These are phyloP conservation scores for Sphenopsis melanotis DNA, from an alignment of 2,797 vertebrate genomes.

Conservation along the genomic window DNA sequence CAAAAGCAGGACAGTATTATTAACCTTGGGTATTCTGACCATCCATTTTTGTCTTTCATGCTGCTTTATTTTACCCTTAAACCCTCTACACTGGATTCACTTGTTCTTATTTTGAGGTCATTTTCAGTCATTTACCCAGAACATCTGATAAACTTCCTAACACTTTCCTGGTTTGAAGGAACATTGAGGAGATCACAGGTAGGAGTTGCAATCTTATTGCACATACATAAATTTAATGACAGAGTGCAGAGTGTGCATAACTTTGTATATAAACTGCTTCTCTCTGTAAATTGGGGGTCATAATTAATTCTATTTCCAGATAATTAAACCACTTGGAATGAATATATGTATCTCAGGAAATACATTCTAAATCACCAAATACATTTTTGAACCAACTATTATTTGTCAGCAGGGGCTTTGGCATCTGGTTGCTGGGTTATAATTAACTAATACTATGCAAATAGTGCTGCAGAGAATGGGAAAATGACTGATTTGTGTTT, in stretches of 20 bases:
- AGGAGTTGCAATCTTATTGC: background rate
- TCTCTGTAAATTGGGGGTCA: background rate
- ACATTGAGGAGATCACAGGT: background rate
- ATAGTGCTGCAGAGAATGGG: background rate
- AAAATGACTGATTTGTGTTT: constrained; percentile 21
- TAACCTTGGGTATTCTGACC: background rate
- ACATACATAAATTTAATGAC: background rate
- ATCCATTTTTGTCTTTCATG: background rate
- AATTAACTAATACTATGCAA: constrained; percentile 56
- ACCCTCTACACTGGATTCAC: background rate
- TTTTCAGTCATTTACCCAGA: background rate
- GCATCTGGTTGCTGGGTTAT: constrained; percentile 18
- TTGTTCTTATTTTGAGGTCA: background rate
- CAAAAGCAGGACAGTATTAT: background rate
- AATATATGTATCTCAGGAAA: constrained; percentile 1
- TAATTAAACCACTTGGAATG: constrained; percentile 39
- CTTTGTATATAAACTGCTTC: background rate
- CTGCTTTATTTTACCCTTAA: background rate
- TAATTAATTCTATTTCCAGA: constrained; percentile 43
- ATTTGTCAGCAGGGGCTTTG: constrained; percentile 47
- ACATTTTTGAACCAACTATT: constrained; percentile 18
- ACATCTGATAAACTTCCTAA: background rate
- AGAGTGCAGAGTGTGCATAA: background rate
- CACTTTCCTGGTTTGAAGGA: background rate
- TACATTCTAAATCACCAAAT: background rate